Percentiles rank a stretch among this genome's conserved stretches.
phyloP scores from a whole-genome alignment of 2,888 invertebrate genomes.

The Lycaena phlaeas region DNA sequence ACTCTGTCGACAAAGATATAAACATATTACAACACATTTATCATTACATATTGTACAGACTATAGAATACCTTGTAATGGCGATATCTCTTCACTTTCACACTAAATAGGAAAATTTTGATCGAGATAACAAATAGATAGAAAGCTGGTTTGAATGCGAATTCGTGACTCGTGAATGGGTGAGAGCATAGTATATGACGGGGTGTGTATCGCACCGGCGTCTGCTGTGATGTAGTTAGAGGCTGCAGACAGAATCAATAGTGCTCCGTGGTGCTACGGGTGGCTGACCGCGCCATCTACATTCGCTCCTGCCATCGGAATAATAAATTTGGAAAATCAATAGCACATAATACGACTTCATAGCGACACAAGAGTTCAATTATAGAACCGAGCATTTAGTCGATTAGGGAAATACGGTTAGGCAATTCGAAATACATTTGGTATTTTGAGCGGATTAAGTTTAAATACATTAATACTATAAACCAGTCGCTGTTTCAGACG shows the following conservation, averaged over 20 bases:
- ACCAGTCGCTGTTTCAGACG: no score
- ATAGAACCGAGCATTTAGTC: no score
- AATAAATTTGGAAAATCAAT: slow-evolving; percentile 3
- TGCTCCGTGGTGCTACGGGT: slow-evolving; percentile 32
- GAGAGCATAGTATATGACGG: slow-evolving; percentile 32
- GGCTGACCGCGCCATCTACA: slow-evolving; percentile 35
- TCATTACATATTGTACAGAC: neutral
- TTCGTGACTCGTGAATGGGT: slow-evolving; percentile 44
- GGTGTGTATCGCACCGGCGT: slow-evolving; percentile 16
- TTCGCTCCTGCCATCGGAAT: slow-evolving; percentile 35
- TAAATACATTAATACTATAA: no score
- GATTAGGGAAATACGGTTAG: no score
- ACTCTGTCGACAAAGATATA: slow-evolving; percentile 76
- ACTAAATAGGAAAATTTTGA: slow-evolving; percentile 26
- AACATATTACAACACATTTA: slow-evolving; percentile 16
- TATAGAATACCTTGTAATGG: neutral
- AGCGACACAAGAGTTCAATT: no score
- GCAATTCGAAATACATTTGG: no score
- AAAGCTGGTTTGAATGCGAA: slow-evolving; percentile 41
- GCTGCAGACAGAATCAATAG: slow-evolving; percentile 64
- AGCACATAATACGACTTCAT: neutral
- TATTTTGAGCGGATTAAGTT: no score
- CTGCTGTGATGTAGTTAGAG: slow-evolving; percentile 29
- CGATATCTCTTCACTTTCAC: slow-evolving; percentile 23
- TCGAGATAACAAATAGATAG: slow-evolving; percentile 33